Conservation (phyloP, 2,797 vertebrate genomes). For the Mormyrus hasselquistii region DNA sequence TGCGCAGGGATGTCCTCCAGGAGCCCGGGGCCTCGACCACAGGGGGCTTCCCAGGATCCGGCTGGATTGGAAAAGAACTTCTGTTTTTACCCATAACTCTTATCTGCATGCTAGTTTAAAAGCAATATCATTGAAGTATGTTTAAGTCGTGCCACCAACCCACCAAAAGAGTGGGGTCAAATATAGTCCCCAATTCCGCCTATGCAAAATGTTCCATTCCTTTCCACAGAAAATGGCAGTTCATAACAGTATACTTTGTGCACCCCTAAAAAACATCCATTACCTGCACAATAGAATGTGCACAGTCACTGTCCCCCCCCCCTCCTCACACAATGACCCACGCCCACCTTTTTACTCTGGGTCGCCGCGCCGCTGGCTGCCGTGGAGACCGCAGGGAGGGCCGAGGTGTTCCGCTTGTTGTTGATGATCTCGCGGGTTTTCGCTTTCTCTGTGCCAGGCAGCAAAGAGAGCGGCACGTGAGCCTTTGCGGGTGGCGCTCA, state of each 20-base stretch:
- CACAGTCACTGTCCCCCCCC: neutral
- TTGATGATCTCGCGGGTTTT: conserved; percentile 76
- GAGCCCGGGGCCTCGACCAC: conserved; percentile 59
- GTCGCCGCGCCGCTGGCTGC: conserved; percentile 47
- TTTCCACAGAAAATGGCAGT: neutral
- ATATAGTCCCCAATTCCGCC: neutral
- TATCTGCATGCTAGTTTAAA: neutral
- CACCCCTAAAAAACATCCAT: neutral
- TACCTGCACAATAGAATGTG: neutral
- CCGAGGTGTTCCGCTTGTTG: conserved; percentile 66
- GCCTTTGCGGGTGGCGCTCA: neutral
- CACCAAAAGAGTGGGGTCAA: neutral
- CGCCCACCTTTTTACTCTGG: conserved; percentile 62
- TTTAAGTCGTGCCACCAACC: neutral
- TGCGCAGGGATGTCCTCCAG: conserved; percentile 72
- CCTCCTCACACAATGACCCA: neutral
- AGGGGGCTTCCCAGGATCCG: conserved; percentile 53
- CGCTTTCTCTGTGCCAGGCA: conserved; percentile 60
- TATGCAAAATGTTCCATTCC: neutral
- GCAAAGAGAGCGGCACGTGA: neutral
- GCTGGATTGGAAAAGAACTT: conserved; percentile 19
- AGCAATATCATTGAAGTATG: neutral
- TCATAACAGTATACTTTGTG: neutral
- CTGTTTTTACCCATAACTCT: neutral
- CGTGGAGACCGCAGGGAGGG: conserved; percentile 55